A percentile compares a stretch with the other conserved stretches of the same genome.
Evolutionary conservation across 2,113 vertebrate species (phyloP).

Genomic region (Copsychus sechellarum): DNA sequence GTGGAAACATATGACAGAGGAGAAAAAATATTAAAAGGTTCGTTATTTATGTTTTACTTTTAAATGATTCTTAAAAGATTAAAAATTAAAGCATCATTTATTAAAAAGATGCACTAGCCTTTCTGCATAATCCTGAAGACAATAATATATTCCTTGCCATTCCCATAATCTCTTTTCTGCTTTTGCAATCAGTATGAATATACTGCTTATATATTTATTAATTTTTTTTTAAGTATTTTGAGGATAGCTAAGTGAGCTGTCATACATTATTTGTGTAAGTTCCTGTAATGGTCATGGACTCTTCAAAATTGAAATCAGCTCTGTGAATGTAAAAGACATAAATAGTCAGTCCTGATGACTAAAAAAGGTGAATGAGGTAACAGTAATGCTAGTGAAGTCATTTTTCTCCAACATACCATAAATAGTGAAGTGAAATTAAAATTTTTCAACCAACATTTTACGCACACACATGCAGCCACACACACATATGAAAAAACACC

Average conservation of each 20-base stretch:
- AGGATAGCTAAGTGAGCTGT: constrained; percentile 58
- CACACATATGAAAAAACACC: not conserved
- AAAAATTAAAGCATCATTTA: not conserved
- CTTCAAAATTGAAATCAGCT: constrained; percentile 66
- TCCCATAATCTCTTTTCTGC: constrained; percentile 23
- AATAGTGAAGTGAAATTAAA: constrained; percentile 68
- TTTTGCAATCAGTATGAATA: constrained; percentile 64
- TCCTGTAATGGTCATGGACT: constrained; percentile 54
- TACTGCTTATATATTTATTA: constrained; percentile 49
- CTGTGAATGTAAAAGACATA: constrained; percentile 71
- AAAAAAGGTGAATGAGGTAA: constrained; percentile 73
- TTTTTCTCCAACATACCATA: constrained; percentile 70
- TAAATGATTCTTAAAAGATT: not conserved
- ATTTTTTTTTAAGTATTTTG: constrained; percentile 7
- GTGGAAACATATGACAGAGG: not conserved
- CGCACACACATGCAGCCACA: not conserved
- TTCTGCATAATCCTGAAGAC: not conserved
- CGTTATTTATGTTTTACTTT: not conserved
- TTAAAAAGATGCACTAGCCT: not conserved
- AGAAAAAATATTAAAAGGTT: not conserved
- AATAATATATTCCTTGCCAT: not conserved
- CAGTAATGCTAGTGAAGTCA: constrained; percentile 33
- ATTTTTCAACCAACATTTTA: constrained; percentile 54
- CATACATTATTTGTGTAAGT: constrained; percentile 57
- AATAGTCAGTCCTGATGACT: constrained; percentile 61